Percentiles rank a stretch among this genome's conserved stretches.
Evolutionary conservation across 2,113 vertebrate species (phyloP).

Genomic region (Acrocephalus arundinaceus): DNA sequence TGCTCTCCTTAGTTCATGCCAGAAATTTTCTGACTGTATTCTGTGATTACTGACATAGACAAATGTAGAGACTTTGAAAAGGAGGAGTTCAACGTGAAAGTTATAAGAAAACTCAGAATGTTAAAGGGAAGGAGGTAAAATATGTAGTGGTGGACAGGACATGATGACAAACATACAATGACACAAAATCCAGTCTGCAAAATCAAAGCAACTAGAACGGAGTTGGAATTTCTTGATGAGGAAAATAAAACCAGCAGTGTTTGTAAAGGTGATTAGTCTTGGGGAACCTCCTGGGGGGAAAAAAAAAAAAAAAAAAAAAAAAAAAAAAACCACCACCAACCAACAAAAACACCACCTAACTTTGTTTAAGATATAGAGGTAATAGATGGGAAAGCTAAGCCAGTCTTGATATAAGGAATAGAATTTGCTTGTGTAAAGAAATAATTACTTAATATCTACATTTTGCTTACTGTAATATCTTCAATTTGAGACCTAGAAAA

Average conservation of each 20-base stretch:
- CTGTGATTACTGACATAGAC: not conserved
- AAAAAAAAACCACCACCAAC: too few relatives aligned
- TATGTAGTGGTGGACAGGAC: not conserved
- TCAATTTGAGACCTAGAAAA: not conserved
- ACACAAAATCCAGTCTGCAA: not conserved
- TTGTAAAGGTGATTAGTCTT: not conserved
- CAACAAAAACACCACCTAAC: too few relatives aligned
- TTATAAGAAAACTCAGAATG: not conserved
- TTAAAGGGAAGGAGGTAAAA: not conserved
- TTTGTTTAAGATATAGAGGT: not conserved
- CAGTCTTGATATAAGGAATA: not conserved
- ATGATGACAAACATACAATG: accelerated
- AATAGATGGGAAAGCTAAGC: not conserved
- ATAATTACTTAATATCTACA: not conserved
- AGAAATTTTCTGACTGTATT: not conserved
- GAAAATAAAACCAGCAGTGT: not conserved
- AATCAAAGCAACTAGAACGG: not conserved
- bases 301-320: not conserved
- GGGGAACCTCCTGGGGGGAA: not conserved
- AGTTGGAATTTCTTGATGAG: not conserved
- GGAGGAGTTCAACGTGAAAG: not conserved
- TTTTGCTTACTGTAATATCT: not conserved
- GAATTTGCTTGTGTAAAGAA: not conserved
- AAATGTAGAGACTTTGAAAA: not conserved
- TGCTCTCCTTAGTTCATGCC: not conserved